These are phyloP conservation scores for Barbus barbus DNA, from an alignment of 2,113 vertebrate species.

Conservation along the genomic window DNA sequence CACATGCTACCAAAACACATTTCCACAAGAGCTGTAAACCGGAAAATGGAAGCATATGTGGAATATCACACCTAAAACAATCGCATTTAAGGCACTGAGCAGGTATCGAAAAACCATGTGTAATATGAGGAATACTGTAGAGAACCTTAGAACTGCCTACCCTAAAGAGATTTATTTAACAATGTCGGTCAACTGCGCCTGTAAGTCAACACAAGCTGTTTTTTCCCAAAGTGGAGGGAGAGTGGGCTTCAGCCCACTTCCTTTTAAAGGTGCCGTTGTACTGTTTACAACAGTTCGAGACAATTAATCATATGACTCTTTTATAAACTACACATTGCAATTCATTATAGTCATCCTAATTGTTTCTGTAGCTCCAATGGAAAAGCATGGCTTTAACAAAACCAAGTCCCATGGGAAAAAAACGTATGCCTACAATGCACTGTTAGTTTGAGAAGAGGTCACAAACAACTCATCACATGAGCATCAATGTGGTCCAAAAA, in stretches of 20 bases:
- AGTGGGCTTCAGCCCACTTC: background rate
- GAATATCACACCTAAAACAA: conserved; percentile 33
- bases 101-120: conserved; percentile 29
- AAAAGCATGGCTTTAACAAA: conserved; percentile 1
- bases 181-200: conserved; percentile 26
- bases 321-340: background rate
- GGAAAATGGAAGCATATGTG: conserved; percentile 10
- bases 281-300: conserved; percentile 1
- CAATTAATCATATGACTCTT: conserved; percentile 14
- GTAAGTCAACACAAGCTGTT: conserved; percentile 19
- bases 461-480: background rate
- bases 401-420: background rate
- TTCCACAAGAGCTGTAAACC: background rate
- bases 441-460: background rate
- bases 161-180: conserved; percentile 35
- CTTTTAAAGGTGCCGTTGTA: conserved; percentile 31
- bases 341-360: conserved; percentile 10
- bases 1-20: background rate
- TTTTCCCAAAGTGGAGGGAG: background rate
- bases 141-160: conserved; percentile 14
- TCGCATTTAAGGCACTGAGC: background rate
- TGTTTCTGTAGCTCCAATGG: background rate
- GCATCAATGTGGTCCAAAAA: background rate
- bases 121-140: conserved; percentile 20
- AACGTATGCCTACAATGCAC: background rate